A percentile compares a stretch with the other conserved stretches of the same genome.
These are phyloP conservation scores for Ispidina picta DNA, from an alignment of 2,797 vertebrate genomes.

Conservation along the genomic window DNA sequence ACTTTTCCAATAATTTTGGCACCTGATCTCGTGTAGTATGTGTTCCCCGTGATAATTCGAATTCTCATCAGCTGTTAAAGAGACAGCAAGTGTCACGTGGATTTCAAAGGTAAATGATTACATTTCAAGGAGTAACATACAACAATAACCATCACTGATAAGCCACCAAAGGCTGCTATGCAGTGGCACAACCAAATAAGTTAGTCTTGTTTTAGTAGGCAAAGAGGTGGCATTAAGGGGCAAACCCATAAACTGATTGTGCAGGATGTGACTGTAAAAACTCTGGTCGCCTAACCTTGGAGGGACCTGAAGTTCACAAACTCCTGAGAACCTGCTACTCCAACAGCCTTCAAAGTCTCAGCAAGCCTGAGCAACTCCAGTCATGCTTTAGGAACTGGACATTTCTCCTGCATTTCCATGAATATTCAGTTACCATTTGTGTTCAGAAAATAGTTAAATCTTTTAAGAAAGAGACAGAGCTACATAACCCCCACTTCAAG, in stretches of 20 bases:
- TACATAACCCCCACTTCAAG: background rate
- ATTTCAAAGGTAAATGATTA: background rate
- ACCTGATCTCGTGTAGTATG: slow-evolving; percentile 87
- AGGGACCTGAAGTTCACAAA: background rate
- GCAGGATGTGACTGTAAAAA: background rate
- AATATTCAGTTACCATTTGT: background rate
- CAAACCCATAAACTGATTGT: background rate
- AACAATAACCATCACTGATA: background rate
- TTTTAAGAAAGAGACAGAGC: background rate
- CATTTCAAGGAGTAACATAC: background rate
- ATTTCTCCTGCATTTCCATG: background rate
- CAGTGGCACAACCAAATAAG: background rate
- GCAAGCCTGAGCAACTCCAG: background rate
- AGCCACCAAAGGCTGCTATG: background rate
- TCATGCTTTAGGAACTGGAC: background rate
- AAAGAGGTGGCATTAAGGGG: background rate
- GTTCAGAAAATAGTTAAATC: background rate
- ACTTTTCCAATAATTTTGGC: slow-evolving; percentile 86
- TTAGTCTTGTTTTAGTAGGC: background rate
- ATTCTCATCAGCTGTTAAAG: slow-evolving; percentile 82
- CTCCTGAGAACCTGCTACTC: background rate
- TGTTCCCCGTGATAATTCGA: slow-evolving; percentile 83
- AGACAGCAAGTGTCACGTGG: accelerated
- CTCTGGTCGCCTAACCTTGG: background rate
- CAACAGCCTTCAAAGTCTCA: background rate